These are phyloP conservation scores for Poecile montanus DNA, from an alignment of 2,797 vertebrate genomes.

Conservation along the genomic window DNA sequence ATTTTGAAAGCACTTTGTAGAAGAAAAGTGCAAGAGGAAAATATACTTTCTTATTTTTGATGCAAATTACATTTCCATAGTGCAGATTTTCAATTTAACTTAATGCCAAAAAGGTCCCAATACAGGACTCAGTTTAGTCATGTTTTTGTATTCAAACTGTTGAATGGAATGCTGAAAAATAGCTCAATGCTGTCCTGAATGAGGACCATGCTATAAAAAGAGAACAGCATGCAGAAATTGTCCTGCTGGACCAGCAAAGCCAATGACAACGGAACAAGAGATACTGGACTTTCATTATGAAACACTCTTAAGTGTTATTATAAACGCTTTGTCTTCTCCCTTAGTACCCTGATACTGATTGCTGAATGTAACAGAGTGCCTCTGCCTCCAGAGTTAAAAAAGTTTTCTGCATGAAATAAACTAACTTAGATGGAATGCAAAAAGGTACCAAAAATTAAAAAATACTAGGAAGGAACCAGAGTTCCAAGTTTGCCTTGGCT, in stretches of 20 bases:
- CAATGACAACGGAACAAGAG: neutral
- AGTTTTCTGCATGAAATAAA: neutral
- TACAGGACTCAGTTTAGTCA: neutral
- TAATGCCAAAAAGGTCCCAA: neutral
- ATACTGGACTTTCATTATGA: neutral
- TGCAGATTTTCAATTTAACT: neutral
- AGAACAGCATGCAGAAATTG: neutral
- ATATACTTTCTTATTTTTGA: neutral
- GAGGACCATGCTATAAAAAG: neutral
- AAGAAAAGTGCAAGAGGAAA: neutral
- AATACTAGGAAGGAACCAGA: rapidly evolving
- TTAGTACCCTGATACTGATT: neutral
- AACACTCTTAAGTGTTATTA: neutral
- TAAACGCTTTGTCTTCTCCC: neutral
- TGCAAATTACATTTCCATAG: neutral
- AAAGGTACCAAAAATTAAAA: neutral
- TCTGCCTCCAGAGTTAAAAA: neutral
- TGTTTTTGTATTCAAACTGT: neutral
- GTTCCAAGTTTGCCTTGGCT: neutral
- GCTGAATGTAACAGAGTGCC: neutral
- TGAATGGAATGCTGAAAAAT: neutral
- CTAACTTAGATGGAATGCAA: neutral
- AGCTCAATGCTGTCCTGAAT: neutral
- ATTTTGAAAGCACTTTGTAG: constrained; percentile 20
- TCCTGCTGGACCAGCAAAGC: neutral